Evolutionary conservation across 1,140 invertebrate genomes (phyloP).

Genomic region (Carcinoscorpius rotundicauda): DNA sequence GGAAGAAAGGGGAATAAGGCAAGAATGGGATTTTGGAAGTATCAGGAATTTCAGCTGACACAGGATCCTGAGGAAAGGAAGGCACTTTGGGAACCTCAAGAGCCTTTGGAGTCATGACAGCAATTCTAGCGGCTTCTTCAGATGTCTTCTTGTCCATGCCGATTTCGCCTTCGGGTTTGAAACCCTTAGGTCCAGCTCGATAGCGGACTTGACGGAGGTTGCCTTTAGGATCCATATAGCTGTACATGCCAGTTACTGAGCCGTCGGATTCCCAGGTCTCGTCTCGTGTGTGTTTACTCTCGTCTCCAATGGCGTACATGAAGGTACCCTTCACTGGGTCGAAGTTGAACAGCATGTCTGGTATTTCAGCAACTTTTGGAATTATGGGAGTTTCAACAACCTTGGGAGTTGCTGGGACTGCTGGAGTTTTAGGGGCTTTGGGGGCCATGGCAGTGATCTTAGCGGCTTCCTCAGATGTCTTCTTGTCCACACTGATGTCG

Average conservation of each 20-base stretch:
- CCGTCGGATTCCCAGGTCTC: conserved; percentile 47
- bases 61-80: too few relatives aligned
- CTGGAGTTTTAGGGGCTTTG: conserved; percentile 16
- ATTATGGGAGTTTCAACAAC: too few relatives aligned
- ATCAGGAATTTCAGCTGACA: too few relatives aligned
- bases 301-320: conserved; percentile 18
- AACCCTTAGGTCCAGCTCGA: conserved; percentile 49
- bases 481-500: conserved; percentile 21
- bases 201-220: conserved; percentile 71
- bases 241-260: conserved; percentile 72
- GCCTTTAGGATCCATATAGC: conserved; percentile 63
- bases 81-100: conserved; percentile 1
- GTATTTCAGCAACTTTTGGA: too few relatives aligned
- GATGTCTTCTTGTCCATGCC: conserved; percentile 21
- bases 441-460: conserved; percentile 20
- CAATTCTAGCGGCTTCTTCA: conserved; percentile 21
- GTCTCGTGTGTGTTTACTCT: conserved; percentile 10
- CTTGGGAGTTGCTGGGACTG: background rate
- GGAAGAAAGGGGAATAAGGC: too few relatives aligned
- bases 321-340: background rate
- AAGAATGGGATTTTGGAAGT: too few relatives aligned
- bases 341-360: too few relatives aligned
- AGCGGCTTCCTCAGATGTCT: conserved; percentile 17
- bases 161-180: conserved; percentile 20
- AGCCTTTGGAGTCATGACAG: conserved; percentile 21